Conservation (phyloP, 2,888 invertebrate species). For the Pandemis corylana region DNA sequence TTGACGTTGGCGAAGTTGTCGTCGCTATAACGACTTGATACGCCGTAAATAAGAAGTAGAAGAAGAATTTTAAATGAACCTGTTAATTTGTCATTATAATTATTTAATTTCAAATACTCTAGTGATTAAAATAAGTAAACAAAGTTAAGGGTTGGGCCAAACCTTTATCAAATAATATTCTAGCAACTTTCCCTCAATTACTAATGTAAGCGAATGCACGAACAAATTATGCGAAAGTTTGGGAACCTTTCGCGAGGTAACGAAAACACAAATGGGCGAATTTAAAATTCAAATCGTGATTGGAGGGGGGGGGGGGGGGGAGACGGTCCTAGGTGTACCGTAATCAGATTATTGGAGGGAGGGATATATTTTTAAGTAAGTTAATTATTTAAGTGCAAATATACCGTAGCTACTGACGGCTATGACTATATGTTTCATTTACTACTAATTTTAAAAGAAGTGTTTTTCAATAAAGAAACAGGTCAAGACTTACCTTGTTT, state of each 20-base stretch:
- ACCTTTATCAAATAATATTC: constrained; percentile 38
- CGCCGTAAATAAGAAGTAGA: too few relatives aligned
- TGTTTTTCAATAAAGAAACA: too few relatives aligned
- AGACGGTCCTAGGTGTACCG: constrained; percentile 27
- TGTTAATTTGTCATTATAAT: background rate
- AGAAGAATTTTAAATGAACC: too few relatives aligned
- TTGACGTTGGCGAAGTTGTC: too few relatives aligned
- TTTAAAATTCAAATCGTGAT: constrained; percentile 42
- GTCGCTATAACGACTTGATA: too few relatives aligned
- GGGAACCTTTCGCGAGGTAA: constrained; percentile 33
- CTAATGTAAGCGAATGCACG: constrained; percentile 42
- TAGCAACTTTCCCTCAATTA: constrained; percentile 34
- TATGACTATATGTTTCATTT: too few relatives aligned
- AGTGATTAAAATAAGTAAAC: constrained; percentile 27
- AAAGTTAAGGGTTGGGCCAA: constrained; percentile 19
- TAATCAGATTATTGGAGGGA: constrained; percentile 14
- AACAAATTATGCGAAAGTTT: constrained; percentile 41
- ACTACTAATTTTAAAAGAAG: too few relatives aligned
- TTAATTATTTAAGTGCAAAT: too few relatives aligned
- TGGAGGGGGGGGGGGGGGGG: constrained; percentile 20
- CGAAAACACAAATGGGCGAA: constrained; percentile 40
- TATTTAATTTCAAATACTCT: constrained; percentile 9
- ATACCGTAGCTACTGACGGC: too few relatives aligned
- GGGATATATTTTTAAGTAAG: background rate
- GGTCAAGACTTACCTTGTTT: too few relatives aligned